Percentiles rank a stretch among this genome's conserved stretches.
These are phyloP conservation scores for Brienomyrus brachyistius DNA, from an alignment of 2,113 vertebrate species.

Conservation along the genomic window DNA sequence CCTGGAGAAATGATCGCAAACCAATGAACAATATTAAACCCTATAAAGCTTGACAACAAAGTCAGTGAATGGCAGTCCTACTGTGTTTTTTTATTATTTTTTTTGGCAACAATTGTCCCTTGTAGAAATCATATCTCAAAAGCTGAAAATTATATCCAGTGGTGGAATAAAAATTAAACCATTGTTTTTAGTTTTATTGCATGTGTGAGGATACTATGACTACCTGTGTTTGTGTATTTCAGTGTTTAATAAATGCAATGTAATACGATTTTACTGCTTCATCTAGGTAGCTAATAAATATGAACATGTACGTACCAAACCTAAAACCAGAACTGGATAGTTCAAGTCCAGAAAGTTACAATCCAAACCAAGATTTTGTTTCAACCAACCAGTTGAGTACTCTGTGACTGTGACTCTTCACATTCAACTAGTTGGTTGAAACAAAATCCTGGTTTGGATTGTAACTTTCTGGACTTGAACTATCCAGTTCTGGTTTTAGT, in stretches of 20 bases:
- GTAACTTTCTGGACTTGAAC: not conserved
- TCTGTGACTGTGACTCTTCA: no score
- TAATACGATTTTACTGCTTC: not conserved
- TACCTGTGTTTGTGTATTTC: not conserved
- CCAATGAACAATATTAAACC: not conserved
- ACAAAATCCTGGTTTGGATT: not conserved
- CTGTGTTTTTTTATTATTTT: not conserved
- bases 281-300: not conserved
- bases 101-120: not conserved
- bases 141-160: not conserved
- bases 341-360: not conserved
- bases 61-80: not conserved
- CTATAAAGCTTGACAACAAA: constrained; percentile 4
- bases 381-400: not conserved
- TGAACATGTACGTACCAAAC: not conserved
- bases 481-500: not conserved
- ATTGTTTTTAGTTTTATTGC: not conserved
- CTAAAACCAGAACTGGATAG: not conserved
- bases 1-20: constrained; percentile 48
- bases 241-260: not conserved
- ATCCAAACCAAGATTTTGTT: not conserved
- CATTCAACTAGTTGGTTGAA: not conserved
- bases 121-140: not conserved
- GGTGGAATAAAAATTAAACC: not conserved
- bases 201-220: not conserved